A percentile compares a stretch with the other conserved stretches of the same genome.
Evolutionary conservation across 1,140 invertebrate genomes (phyloP).

Genomic region (Drosophila nasuta): DNA sequence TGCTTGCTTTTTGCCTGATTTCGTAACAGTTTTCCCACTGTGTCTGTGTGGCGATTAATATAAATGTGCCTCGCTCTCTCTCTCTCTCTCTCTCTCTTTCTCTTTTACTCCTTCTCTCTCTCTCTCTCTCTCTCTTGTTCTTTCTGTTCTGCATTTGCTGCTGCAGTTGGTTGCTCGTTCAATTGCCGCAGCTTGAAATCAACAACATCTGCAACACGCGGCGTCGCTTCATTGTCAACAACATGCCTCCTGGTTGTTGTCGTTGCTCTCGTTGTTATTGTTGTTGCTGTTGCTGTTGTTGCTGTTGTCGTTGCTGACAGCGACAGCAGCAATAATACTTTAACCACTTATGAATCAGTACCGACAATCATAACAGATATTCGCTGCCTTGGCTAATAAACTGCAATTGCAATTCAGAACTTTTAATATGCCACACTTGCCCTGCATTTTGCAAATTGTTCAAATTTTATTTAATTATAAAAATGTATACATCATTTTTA

Average conservation of each 20-base stretch:
- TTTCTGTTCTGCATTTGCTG: conserved; percentile 2
- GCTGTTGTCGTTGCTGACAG: conserved; percentile 11
- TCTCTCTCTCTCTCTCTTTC: neutral
- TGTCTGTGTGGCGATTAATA: conserved; percentile 16
- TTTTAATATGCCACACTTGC: neutral
- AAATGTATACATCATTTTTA: too few relatives aligned
- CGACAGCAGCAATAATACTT: conserved; percentile 18
- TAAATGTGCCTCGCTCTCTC: conserved; percentile 5
- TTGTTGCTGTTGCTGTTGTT: conserved; percentile 12
- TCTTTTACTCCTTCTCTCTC: neutral
- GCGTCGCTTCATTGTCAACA: conserved; percentile 40
- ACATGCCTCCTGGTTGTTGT: conserved; percentile 20
- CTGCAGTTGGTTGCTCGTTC: conserved; percentile 30
- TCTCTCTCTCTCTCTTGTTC: neutral
- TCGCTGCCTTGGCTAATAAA: neutral
- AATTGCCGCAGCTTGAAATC: conserved; percentile 42
- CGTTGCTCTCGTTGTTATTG: neutral
- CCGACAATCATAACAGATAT: conserved; percentile 3
- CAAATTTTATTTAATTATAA: too few relatives aligned
- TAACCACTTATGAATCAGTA: conserved; percentile 19
- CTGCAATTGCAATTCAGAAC: neutral
- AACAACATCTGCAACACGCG: conserved; percentile 50
- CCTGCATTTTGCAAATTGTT: neutral
- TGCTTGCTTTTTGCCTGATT: conserved; percentile 26
- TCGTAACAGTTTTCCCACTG: conserved; percentile 44